Evolutionary conservation across 2,113 vertebrate genomes (phyloP), one percentile per base, ranked within the genome.

Genomic region (Diadophis punctatus): DNA sequence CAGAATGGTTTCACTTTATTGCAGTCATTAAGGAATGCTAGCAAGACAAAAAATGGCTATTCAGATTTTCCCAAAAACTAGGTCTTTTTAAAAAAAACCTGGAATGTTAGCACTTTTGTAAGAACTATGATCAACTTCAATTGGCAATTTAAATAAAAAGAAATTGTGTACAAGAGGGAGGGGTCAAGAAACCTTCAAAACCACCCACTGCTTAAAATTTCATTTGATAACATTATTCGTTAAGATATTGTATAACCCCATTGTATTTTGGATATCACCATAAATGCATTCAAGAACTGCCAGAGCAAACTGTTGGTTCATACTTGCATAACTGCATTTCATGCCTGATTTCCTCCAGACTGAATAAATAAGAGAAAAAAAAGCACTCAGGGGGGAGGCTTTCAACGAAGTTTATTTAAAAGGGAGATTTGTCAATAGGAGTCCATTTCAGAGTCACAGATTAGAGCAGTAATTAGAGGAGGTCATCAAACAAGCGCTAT

Each of bases 241-340:
- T 27, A 34, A 58, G 85, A n/a, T 84, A 51, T 63, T 63, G 80
- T 93, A 60, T 90, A 89, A 90, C 52, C 27, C 30, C 52, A 86
- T 52, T 60, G 58, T 86, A 22, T 52, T 63, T 52, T 63, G 92
- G 88, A 90, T 86, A 49, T 34, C 55, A 85, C 53, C 30, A 49
- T 60, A 90, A 91, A 90, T 46, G 34, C 12, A 49, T 86, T n/a
- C 80, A 63, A 30, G 49, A 60, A 63, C 88, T 90, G 53, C 92
- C 55, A 52, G 16, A 86, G 6, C 14, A 95, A 94, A 94, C 87
- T 6, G 23, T 43, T 94, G 91, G n/a, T 89, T 92, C 86, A 90
- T 3, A 90, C 51, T 87, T 94, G 87, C 30, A 90, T 92, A 86
- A 94, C 80, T 4, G 46, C 2, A 63, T 90, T 90, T 90, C 55